These are phyloP conservation scores for Leiothrix lutea DNA, from an alignment of 2,113 vertebrate genomes.

Conservation along the genomic window DNA sequence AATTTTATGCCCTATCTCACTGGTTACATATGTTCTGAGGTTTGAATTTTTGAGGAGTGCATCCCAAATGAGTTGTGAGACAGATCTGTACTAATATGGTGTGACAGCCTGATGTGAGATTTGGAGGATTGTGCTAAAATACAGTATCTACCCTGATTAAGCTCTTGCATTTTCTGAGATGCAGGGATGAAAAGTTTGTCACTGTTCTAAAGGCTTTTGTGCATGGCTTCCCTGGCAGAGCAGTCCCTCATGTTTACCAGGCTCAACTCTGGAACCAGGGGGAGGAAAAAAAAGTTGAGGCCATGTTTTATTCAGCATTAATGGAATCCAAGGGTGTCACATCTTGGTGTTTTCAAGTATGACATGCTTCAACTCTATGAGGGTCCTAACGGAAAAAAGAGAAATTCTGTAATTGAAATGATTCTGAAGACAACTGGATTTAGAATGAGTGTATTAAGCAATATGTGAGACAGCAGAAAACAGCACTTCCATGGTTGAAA, in stretches of 20 bases:
- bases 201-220: background rate
- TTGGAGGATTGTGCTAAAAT: background rate
- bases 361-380: fast-evolving
- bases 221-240: background rate
- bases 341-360: background rate
- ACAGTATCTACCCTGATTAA: background rate
- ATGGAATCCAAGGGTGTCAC: background rate
- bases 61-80: background rate
- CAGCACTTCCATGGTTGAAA: background rate
- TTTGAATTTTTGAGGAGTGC: background rate
- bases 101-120: background rate
- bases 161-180: background rate
- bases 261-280: fast-evolving
- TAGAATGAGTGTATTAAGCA: background rate
- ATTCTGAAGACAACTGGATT: background rate
- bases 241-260: background rate
- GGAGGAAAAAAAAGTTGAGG: background rate
- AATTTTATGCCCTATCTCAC: background rate
- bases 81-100: background rate
- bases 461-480: background rate
- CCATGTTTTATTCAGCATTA: fast-evolving
- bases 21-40: background rate
- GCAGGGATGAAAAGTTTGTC: background rate
- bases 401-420: background rate
- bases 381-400: fast-evolving